Evolutionary conservation across 2,888 invertebrate species (phyloP), one percentile per base, ranked within the genome.

Genomic region (Dasypogon diadema): DNA sequence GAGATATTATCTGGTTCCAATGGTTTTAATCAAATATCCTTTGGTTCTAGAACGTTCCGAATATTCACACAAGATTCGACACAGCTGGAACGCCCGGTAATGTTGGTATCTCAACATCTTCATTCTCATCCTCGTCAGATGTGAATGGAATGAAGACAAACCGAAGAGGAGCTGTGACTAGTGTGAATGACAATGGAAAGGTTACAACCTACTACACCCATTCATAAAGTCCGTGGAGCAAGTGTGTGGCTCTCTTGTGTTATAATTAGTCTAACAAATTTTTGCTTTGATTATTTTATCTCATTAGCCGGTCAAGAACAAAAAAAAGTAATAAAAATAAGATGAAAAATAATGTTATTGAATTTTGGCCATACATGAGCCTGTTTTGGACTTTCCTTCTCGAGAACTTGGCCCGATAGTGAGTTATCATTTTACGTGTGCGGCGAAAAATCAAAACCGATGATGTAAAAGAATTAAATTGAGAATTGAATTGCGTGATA

Each of bases 121-220:
- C 92, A 0, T 90, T 84, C 80, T 88, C 91, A 24, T 87, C 88
- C 1, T 90, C 90, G 0, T 82, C 87, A 0, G 88, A 90, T 79
- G 81, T 89, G 26, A 88, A 92, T 81, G 93, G 93, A 2, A 86
- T 90, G 79, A 86, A 87, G 68, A 81, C 83, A 12, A 87, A 82
- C 65, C 87, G 86, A 77, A 89, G 91, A 78, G 87, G 88, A 56
- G 90, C 93, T 0, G 87, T 90, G 54, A 92, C 93, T 6, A 87
- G 89, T 0, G 87, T 93, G 72, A 92, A 93, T 81, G 90, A 93
- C 80, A 93, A 94, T 81, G 94, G 94, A 78, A 91, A 90, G 82
- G 82, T 93, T 51, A 89, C 90, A 74, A 88, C 88, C 58, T 92
- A 92, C 75, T 81, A 81, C 46, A 82, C 82, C 48, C 81, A 84